phyloP scores from a whole-genome alignment of 2,888 invertebrate species.

The Microctonus aethiopoides region DNA sequence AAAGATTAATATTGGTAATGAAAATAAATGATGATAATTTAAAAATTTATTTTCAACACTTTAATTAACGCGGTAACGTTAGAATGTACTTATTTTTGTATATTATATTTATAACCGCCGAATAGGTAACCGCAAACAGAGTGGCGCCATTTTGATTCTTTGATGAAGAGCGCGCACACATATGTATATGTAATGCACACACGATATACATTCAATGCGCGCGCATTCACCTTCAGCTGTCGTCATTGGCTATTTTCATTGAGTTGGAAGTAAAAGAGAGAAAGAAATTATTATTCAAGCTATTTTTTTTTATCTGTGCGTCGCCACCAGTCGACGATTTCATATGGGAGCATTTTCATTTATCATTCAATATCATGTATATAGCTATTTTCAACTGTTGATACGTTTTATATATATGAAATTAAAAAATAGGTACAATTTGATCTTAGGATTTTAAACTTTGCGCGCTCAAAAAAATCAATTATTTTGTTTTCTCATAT shows the following conservation, averaged over 20 bases:
- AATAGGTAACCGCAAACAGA: constrained; percentile 60
- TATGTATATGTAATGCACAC: not conserved
- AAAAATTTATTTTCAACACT: constrained; percentile 8
- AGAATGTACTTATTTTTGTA: constrained; percentile 31
- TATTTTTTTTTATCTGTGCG: not conserved
- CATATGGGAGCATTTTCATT: not conserved
- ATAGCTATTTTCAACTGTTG: not conserved
- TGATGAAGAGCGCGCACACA: constrained; percentile 29
- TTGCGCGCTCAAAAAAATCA: no score
- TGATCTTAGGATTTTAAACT: no score
- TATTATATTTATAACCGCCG: constrained; percentile 60
- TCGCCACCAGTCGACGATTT: not conserved
- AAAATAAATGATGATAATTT: constrained; percentile 2
- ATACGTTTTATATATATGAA: no score
- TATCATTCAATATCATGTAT: not conserved
- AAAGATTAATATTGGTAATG: not conserved
- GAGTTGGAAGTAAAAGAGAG: not conserved
- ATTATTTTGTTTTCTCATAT: no score
- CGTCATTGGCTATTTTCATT: constrained; percentile 2
- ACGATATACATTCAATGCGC: constrained; percentile 15
- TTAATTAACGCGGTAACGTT: constrained; percentile 1
- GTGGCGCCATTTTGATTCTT: constrained; percentile 60
- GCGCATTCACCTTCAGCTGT: constrained; percentile 17
- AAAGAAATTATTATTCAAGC: not conserved
- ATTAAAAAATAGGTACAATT: no score